Base-by-base conservation (phyloP, 1,140 invertebrate species). In the Aphidius gifuensis region DNA sequence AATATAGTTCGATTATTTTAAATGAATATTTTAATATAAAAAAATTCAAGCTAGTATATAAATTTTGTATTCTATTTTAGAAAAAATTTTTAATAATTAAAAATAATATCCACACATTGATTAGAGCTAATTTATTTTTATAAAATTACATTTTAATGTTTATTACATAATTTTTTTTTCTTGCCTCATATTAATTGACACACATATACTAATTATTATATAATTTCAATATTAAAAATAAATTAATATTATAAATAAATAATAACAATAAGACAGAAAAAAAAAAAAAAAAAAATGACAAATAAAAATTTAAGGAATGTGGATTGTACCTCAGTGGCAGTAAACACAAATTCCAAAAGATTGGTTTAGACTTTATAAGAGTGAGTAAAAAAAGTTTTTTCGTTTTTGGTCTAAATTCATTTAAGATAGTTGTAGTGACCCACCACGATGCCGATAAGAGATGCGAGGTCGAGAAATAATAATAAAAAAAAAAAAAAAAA, bases 391-490 rank as follows among this genome's bases (percentile, higher is more conserved):
- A 43, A n/a, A 43, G 16, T 16, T 16, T 16, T n/a, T 40, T 40
- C 39, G 53, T 55, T 74, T 73, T 73, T 69, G 51, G 62, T 66
- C 59, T 65, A 74, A 73, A 73, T 73, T 73, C 68, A 64, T 69
- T 74, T 74, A 72, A 74, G 72, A 73, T 73, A 74, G 54, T 55
- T 51, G 48, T 32, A 57, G 44, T 51, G 64, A 66, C 67, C 72
- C 64, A 70, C 71, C 72, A 66, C 64, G 68, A 65, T 70, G 53
- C 43, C 40, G 53, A 55, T 55, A 55, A 55, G 53, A 9, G 53
- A 55, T 42, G 39, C 53, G 53, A 43, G 39, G 39, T 55, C 53
- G 53, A 32, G 32, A 16, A 23, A 39, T 40, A 42, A 4, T 55
- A 42, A 16, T 43, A 5, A 55, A 53, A 16, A 16, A 16, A 16